phyloP scores from a whole-genome alignment of 2,113 vertebrate genomes.

The Agapornis roseicollis region DNA sequence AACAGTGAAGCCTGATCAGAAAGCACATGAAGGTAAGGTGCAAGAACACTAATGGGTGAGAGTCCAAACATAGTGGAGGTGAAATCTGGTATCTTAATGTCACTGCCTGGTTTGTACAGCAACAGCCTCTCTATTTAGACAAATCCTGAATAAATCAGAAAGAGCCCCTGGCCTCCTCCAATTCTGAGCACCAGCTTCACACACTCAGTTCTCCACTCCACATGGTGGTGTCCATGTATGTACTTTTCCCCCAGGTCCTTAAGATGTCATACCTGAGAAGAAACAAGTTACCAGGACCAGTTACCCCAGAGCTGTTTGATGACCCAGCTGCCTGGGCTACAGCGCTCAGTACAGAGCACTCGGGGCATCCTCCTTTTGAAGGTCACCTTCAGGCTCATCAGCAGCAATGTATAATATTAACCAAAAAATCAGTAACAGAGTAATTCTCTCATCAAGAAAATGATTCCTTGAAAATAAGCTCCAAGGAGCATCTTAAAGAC shows the following conservation, averaged over 20 bases:
- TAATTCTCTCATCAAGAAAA: neutral
- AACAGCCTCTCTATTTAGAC: neutral
- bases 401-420: neutral
- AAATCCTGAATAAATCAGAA: neutral
- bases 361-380: neutral
- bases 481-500: neutral
- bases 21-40: neutral
- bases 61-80: neutral
- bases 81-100: neutral
- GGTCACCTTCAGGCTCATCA: neutral
- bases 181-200: neutral
- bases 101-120: accelerated
- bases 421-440: neutral
- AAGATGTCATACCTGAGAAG: neutral
- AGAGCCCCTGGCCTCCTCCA: neutral
- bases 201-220: neutral
- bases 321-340: neutral
- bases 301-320: neutral
- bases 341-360: neutral
- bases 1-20: neutral
- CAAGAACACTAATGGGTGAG: neutral
- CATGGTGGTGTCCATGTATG: accelerated
- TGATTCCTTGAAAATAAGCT: neutral
- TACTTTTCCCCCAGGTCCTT: neutral
- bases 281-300: accelerated